Conservation (phyloP, 35 echinoderm and acorn worm species). For the Lytechinus pictus region DNA sequence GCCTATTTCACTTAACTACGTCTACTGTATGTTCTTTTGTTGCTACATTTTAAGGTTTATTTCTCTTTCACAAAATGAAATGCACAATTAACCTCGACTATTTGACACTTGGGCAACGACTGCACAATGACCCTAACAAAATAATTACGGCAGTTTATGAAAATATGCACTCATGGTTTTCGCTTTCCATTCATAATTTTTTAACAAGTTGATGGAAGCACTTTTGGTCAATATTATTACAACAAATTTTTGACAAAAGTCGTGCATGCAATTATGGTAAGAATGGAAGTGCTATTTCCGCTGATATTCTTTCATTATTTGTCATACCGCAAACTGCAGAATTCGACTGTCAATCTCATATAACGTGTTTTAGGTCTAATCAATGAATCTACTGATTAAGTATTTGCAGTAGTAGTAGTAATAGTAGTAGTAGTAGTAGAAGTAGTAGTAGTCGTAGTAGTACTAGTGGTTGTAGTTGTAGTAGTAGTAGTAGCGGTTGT, state of each 20-base stretch:
- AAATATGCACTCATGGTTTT: not conserved
- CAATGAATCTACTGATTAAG: too few species aligned
- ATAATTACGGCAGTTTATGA: not conserved
- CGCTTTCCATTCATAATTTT: not conserved
- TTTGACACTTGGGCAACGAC: not conserved
- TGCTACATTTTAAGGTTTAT: not conserved
- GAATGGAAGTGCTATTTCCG: not conserved
- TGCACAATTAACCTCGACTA: not conserved
- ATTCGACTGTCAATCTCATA: not conserved
- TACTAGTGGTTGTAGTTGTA: too few species aligned
- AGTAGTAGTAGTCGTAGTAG: too few species aligned
- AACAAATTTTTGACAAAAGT: not conserved
- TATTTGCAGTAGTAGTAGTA: too few species aligned
- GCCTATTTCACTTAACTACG: too few species aligned
- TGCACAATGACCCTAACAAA: not conserved
- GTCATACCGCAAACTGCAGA: not conserved
- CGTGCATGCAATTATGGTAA: not conserved
- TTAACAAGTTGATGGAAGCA: not conserved
- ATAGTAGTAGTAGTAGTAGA: too few species aligned
- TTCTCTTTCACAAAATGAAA: not conserved
- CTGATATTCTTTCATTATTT: not conserved
- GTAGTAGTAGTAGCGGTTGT: too few species aligned
- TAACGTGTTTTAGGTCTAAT: too few species aligned
- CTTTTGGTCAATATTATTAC: not conserved
- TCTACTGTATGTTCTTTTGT: not conserved